Conservation (phyloP, 2,797 vertebrate genomes). For the Mormyrus proboscirostris region DNA sequence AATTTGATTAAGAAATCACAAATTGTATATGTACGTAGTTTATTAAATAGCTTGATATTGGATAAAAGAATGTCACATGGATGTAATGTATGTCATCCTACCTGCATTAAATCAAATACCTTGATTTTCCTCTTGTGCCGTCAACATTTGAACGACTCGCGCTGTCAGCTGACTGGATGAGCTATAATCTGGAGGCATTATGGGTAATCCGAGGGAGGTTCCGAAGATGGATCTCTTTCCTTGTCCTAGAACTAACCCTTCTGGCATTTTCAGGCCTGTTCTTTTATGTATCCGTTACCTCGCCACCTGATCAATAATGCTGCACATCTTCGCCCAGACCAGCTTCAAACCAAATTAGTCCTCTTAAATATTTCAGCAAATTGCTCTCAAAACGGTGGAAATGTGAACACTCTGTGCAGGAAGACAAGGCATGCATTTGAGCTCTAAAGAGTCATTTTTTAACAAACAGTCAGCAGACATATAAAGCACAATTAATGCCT, state of each 20-base stretch:
- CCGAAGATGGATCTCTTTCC: background rate
- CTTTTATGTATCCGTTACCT: background rate
- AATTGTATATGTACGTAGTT: background rate
- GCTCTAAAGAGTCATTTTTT: background rate
- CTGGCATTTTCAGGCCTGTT: background rate
- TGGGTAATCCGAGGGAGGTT: background rate
- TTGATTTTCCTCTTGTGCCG: background rate
- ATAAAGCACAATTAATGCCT: background rate
- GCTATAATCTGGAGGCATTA: background rate
- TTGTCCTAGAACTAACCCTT: background rate
- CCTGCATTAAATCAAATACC: background rate
- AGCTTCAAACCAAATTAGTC: background rate
- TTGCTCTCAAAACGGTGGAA: background rate
- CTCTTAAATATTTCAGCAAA: slow-evolving; percentile 1
- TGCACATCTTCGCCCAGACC: background rate
- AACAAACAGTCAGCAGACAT: background rate
- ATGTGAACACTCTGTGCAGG: background rate
- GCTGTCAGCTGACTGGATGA: background rate
- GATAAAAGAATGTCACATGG: background rate
- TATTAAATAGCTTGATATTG: background rate
- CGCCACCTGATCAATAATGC: background rate
- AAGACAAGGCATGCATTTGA: background rate
- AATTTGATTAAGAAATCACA: background rate
- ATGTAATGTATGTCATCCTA: background rate
- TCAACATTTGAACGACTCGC: background rate